Conservation (phyloP, 35 echinoderm and acorn worm genomes). For the Stichopus chloronotus region DNA sequence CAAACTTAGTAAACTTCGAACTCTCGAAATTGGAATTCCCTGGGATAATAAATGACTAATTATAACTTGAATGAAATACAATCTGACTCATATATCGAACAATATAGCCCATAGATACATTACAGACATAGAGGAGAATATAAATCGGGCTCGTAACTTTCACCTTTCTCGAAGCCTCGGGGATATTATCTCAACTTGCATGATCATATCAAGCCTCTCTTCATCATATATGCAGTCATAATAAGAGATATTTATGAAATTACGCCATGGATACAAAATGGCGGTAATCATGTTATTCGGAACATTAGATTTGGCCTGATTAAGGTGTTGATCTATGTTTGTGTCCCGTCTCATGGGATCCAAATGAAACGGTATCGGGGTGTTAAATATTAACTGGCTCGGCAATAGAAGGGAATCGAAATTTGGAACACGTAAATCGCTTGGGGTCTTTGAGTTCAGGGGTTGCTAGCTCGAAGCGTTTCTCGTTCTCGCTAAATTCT, state of each 20-base stretch:
- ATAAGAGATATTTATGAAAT: conserved; percentile 25
- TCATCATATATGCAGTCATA: background rate
- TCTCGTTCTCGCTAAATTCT: too few species aligned
- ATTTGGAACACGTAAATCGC: background rate
- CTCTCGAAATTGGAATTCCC: background rate
- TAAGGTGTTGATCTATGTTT: conserved; percentile 16
- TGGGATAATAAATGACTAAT: background rate
- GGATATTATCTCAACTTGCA: conserved; percentile 35
- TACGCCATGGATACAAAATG: conserved; percentile 24
- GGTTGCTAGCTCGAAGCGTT: too few species aligned
- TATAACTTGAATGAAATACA: background rate
- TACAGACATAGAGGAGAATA: background rate
- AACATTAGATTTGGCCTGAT: conserved; percentile 38
- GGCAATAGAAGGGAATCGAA: background rate
- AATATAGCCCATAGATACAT: background rate
- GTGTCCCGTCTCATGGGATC: background rate
- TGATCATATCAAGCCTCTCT: background rate
- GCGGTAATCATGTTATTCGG: conserved; percentile 22
- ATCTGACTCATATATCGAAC: conserved; percentile 29
- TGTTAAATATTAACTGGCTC: conserved; percentile 16
- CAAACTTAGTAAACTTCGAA: too few species aligned
- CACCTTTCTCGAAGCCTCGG: background rate
- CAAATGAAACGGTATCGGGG: background rate
- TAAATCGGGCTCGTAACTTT: background rate
- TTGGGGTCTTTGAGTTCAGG: background rate